Conservation (phyloP, 2,888 invertebrate genomes). For the Troglohyphantes excavatus region DNA sequence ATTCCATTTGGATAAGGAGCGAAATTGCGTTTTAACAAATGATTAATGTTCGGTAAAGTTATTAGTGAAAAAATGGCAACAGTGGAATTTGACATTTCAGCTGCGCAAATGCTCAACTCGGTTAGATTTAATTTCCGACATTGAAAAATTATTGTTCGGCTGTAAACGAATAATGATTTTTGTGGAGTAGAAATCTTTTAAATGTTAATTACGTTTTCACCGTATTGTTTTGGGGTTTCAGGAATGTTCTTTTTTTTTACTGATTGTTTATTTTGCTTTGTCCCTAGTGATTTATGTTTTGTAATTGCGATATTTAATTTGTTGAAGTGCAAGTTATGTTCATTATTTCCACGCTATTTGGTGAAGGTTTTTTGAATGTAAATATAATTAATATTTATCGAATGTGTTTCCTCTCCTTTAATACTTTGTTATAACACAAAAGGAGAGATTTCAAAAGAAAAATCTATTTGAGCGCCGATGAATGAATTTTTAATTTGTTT, state of each 20-base stretch:
- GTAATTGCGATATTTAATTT: constrained; percentile 58
- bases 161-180: constrained; percentile 64
- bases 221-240: constrained; percentile 52
- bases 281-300: constrained; percentile 37
- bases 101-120: constrained; percentile 53
- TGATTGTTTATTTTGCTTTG: constrained; percentile 17
- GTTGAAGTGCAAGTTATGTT: constrained; percentile 36
- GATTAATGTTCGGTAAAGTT: constrained; percentile 78
- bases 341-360: constrained; percentile 18
- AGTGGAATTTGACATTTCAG: constrained; percentile 46
- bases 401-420: not conserved
- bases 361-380: constrained; percentile 11
- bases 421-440: not conserved
- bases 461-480: too few species aligned
- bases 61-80: constrained; percentile 75
- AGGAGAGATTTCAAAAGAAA: not conserved
- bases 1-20: constrained; percentile 68
- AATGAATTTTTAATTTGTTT: too few species aligned
- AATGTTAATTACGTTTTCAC: constrained; percentile 63
- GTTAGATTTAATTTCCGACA: constrained; percentile 76
- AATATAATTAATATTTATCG: constrained; percentile 52
- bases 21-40: constrained; percentile 73
- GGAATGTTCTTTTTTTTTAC: constrained; percentile 36
- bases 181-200: constrained; percentile 45
- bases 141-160: constrained; percentile 68